Evolutionary conservation across 92 coral and sea anemone genomes (phyloP).

Genomic region (Epizoanthus scotinus): DNA sequence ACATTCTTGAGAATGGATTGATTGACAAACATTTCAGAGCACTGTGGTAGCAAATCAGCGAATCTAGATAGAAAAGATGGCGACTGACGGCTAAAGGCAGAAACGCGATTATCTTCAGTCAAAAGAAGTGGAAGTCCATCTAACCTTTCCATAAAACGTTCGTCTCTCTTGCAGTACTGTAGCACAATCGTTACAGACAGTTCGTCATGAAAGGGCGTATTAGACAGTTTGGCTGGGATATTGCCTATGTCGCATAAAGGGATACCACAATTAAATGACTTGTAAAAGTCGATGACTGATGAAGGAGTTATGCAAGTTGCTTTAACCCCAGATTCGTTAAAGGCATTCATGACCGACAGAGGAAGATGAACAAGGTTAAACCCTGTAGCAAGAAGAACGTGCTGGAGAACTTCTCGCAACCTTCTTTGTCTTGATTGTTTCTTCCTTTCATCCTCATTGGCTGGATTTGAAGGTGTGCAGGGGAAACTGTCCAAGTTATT

Average conservation of each 20-base stretch:
- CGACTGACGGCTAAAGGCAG: conserved; percentile 34
- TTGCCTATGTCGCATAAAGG: conserved; percentile 46
- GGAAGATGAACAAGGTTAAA: conserved; percentile 67
- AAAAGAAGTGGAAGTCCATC: conserved; percentile 82
- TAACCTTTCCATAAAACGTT: conserved; percentile 53
- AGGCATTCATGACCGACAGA: conserved; percentile 24
- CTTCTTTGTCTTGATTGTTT: not conserved
- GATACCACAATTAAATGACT: conserved; percentile 23
- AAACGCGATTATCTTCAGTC: conserved; percentile 69
- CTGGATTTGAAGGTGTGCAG: not conserved
- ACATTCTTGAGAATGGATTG: not conserved
- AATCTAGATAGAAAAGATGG: conserved; percentile 58
- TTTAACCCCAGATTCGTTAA: conserved; percentile 43
- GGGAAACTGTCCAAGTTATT: conserved; percentile 15
- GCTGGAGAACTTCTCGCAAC: conserved; percentile 23
- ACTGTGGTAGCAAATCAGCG: conserved; percentile 60
- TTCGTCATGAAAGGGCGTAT: conserved; percentile 46
- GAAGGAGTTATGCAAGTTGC: conserved; percentile 38
- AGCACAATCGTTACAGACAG: conserved; percentile 36
- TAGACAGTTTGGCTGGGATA: conserved; percentile 42
- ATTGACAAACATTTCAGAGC: conserved; percentile 58
- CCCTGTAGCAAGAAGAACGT: conserved; percentile 57
- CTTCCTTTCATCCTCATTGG: not conserved
- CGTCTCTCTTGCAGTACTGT: conserved; percentile 60
- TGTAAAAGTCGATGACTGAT: conserved; percentile 54